Evolutionary conservation across 1,140 invertebrate species (phyloP).

Genomic region (Sinonovacula constricta): DNA sequence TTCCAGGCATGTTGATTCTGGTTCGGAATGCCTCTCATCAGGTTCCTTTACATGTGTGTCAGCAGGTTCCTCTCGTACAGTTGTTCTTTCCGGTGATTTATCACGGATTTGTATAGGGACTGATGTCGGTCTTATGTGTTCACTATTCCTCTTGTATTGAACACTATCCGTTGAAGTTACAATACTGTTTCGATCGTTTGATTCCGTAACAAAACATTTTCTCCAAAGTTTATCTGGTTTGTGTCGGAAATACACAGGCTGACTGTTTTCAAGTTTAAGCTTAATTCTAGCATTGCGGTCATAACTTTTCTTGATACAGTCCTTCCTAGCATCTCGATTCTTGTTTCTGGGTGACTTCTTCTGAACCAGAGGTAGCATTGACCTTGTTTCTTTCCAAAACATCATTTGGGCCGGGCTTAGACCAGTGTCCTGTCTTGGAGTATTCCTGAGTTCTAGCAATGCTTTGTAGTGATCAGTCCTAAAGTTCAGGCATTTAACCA

Average conservation of each 20-base stretch:
- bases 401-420: slow-evolving; percentile 46
- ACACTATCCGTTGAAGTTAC: not conserved
- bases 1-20: too few relatives aligned
- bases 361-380: slow-evolving; percentile 34
- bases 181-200: not conserved
- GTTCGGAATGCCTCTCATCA: not conserved
- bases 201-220: not conserved
- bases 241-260: slow-evolving; percentile 49
- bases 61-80: not conserved
- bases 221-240: slow-evolving; percentile 14
- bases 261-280: slow-evolving; percentile 6
- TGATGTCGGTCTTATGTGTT: slow-evolving; percentile 13
- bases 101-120: not conserved
- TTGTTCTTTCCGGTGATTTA: not conserved
- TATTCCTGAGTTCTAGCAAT: slow-evolving; percentile 56
- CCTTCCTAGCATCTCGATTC: slow-evolving; percentile 22
- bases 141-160: slow-evolving; percentile 5
- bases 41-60: not conserved
- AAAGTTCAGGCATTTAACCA: slow-evolving; percentile 58
- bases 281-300: slow-evolving; percentile 24
- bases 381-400: slow-evolving; percentile 42
- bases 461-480: slow-evolving; percentile 53
- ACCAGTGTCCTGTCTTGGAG: slow-evolving; percentile 42
- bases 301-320: slow-evolving; percentile 20
- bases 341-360: not conserved